Base-by-base conservation (phyloP, 1,140 invertebrate genomes). In the Drosophila guanche region DNA sequence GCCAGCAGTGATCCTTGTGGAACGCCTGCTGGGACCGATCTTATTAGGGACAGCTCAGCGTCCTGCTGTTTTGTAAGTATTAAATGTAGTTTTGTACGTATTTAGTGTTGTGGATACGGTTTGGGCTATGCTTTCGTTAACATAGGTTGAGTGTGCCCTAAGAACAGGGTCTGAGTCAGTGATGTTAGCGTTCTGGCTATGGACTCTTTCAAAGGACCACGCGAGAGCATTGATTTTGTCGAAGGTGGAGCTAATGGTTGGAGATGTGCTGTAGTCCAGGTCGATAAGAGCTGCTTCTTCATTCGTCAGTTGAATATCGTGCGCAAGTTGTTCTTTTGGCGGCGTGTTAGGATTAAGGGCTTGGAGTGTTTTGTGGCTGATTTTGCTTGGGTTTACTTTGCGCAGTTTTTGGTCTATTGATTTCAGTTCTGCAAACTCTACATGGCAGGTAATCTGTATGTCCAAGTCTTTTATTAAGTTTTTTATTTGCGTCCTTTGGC, bases 1-100 rank as follows among this genome's bases (percentile, higher is more conserved):
- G 42, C 59, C 20, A 62, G 42, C 0, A 63, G 4, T 2, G 60
- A 63, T 8, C 60, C 60, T 25, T 63, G 60, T 1, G 51, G 60
- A 1, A 63, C 60, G 16, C 60, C 60, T 14, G 51, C 60, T 12
- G 51, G 10, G 10, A 63, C 47, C 0, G 37, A 12, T 8, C 60
- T 8, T 6, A 41, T 48, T 25, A 25, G 23, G 23, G 23, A 25
- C 23, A 25, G 23, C 23, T 25, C 23, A 25, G 23, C 4, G 23
- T 25, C 23, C 4, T 23, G 52, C 53, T 33, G 27, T 43, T 4
- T 14, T n/a, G 5, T 0, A 8, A 2, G 5, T 3, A 12, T 43
- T 10, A n/a, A 61, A 61, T 0, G 12, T 52, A 3, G 22, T 22
- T 12, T 33, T 45, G 29, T 1, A 20, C 1, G 2, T 16, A 27